A percentile compares a stretch with the other conserved stretches of the same genome.
Conservation (phyloP, 2,888 invertebrate species). For the Copidosoma aretas region DNA sequence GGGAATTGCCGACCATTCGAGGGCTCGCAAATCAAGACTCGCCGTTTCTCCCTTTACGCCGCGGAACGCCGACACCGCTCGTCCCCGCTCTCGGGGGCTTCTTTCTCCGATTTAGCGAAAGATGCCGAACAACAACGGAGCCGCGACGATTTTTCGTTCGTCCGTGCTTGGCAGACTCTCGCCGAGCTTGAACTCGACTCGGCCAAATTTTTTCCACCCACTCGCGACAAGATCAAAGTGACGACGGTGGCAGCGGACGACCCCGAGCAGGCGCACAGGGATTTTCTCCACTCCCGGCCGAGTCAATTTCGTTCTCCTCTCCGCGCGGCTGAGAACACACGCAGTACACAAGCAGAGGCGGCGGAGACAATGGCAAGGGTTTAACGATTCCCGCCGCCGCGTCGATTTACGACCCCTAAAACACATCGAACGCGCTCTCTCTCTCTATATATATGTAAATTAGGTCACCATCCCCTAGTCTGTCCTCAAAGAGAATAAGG, state of each 20-base stretch:
- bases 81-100: no score
- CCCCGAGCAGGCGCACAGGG: no score
- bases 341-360: neutral
- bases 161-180: no score
- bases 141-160: no score
- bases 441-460: slow-evolving; percentile 64
- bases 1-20: slow-evolving; percentile 60
- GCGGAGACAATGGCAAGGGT: slow-evolving; percentile 49
- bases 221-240: no score
- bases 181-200: no score
- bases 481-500: neutral
- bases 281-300: no score
- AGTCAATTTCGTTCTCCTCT: neutral
- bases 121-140: no score
- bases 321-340: no score
- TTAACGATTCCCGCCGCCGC: slow-evolving; percentile 62
- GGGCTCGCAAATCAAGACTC: slow-evolving; percentile 61
- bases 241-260: no score
- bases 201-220: no score
- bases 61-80: slow-evolving; percentile 27
- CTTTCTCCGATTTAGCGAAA: no score
- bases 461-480: slow-evolving; percentile 55
- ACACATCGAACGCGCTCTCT: slow-evolving; percentile 63
- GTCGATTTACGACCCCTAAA: slow-evolving; percentile 63
- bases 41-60: slow-evolving; percentile 48